A percentile compares a stretch with the other conserved stretches of the same genome.
These are phyloP conservation scores for Dryobates pubescens DNA, from an alignment of 2,797 vertebrate species.

Conservation along the genomic window DNA sequence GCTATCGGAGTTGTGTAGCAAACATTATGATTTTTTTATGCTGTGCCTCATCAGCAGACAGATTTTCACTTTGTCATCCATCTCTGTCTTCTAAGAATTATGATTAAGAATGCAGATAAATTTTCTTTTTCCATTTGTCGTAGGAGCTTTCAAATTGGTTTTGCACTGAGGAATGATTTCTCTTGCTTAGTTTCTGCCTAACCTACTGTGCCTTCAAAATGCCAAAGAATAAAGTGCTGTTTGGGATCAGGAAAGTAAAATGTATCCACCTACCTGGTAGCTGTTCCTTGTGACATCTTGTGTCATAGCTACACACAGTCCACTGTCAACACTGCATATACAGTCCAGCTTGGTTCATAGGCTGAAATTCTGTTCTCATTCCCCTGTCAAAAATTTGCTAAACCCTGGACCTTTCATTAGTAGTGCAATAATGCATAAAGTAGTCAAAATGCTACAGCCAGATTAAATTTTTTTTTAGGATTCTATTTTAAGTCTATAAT, in stretches of 20 bases:
- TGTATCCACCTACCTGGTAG: background rate
- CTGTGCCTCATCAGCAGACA: background rate
- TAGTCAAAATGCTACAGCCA: background rate
- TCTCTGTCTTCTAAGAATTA: background rate
- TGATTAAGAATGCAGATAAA: background rate
- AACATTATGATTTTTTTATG: background rate
- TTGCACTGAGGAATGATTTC: background rate
- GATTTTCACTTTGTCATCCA: background rate
- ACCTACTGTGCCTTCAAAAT: background rate
- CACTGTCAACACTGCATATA: background rate
- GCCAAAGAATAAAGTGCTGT: background rate
- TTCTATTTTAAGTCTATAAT: background rate
- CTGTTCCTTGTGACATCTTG: background rate
- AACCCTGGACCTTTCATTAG: background rate
- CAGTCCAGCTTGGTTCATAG: background rate
- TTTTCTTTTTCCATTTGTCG: background rate
- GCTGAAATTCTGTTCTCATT: background rate
- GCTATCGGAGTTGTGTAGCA: accelerated
- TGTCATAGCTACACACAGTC: background rate
- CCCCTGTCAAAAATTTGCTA: background rate
- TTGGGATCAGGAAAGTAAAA: background rate
- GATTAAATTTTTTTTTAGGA: background rate
- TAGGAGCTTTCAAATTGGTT: background rate
- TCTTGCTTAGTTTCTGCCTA: background rate
- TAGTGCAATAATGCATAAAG: background rate